phyloP scores from a whole-genome alignment of 1,140 invertebrate genomes.

The Trichonephila clavata region DNA sequence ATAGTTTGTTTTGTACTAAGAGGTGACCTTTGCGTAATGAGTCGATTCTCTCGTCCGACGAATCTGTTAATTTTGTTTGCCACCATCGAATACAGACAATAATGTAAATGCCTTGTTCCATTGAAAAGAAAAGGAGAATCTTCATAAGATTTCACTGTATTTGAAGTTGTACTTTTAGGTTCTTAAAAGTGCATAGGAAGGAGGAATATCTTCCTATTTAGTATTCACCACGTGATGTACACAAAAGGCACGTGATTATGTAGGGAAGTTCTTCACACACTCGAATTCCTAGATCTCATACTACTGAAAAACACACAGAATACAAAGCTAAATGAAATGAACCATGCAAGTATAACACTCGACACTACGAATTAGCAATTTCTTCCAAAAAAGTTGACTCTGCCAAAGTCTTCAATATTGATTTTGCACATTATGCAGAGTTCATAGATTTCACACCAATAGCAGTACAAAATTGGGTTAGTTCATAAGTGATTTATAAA shows the following conservation, averaged over 20 bases:
- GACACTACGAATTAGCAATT: background rate
- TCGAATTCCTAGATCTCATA: background rate
- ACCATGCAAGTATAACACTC: background rate
- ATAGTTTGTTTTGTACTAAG: conserved; percentile 14
- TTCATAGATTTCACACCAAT: background rate
- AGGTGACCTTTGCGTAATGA: background rate
- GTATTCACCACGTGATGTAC: conserved; percentile 72
- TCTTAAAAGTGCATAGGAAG: conserved; percentile 73
- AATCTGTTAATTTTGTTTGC: background rate
- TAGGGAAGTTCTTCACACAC: conserved; percentile 49
- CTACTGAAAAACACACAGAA: conserved; percentile 25
- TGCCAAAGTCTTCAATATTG: background rate
- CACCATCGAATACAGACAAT: background rate
- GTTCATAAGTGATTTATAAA: background rate
- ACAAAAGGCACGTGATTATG: conserved; percentile 70
- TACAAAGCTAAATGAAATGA: conserved; percentile 15
- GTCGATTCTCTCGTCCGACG: background rate
- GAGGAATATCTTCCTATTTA: conserved; percentile 71
- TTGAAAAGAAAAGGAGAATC: conserved; percentile 22
- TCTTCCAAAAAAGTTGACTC: background rate
- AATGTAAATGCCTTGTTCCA: conserved; percentile 9
- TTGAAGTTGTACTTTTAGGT: conserved; percentile 71
- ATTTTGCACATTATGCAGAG: conserved; percentile 17
- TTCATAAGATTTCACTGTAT: background rate
- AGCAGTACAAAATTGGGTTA: background rate